Evolutionary conservation across 2,113 vertebrate species (phyloP).

Genomic region (Pseudorhombus dupliciocellatus): DNA sequence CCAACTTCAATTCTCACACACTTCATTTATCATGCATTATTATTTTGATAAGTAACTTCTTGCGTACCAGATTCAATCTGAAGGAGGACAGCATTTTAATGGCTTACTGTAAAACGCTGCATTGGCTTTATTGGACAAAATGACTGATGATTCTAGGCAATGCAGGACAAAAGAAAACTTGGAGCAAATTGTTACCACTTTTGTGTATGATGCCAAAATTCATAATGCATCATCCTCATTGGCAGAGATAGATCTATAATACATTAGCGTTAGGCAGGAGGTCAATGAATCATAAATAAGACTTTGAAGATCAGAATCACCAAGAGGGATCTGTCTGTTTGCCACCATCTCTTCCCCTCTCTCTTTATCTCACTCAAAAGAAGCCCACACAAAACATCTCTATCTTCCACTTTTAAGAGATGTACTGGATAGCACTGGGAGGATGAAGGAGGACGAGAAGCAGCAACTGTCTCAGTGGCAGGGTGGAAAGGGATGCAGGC

Average conservation of each 20-base stretch:
- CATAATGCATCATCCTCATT: conserved; percentile 51
- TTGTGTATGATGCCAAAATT: conserved; percentile 36
- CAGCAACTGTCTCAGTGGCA: not conserved
- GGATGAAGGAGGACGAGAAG: conserved; percentile 4
- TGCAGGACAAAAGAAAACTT: conserved; percentile 37
- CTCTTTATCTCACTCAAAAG: conserved; percentile 8
- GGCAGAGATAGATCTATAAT: conserved; percentile 48
- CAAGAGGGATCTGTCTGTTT: conserved; percentile 24
- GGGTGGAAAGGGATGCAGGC: not conserved
- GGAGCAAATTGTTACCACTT: conserved; percentile 26
- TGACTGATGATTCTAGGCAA: conserved; percentile 25
- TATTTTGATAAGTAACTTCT: conserved; percentile 5
- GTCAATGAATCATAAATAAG: conserved; percentile 61
- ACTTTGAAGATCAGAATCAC: conserved; percentile 51
- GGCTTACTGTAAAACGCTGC: conserved; percentile 13
- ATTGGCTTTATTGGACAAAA: conserved; percentile 34
- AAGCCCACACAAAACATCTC: conserved; percentile 1
- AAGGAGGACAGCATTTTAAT: conserved; percentile 23
- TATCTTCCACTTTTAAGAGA: conserved; percentile 10
- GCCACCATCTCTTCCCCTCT: conserved; percentile 4
- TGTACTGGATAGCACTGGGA: not conserved
- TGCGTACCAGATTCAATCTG: conserved; percentile 26
- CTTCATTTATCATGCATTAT: conserved; percentile 25
- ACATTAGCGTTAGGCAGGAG: conserved; percentile 23
- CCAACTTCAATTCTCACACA: too few species aligned